Base-by-base conservation (phyloP, 2,797 vertebrate genomes). In the Salmo trutta region DNA sequence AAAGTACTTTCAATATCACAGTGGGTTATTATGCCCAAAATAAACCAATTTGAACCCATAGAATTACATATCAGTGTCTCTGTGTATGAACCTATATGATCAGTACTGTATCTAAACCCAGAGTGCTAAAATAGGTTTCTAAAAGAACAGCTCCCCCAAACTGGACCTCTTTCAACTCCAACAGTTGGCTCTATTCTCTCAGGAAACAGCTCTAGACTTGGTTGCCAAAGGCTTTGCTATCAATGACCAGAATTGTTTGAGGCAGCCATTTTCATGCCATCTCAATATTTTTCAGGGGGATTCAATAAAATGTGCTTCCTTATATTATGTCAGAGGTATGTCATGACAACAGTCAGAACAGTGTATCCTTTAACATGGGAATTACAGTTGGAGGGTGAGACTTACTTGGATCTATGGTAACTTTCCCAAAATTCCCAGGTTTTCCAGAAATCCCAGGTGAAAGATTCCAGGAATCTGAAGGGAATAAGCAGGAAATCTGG, bases 191-290 rank as follows among this genome's bases (percentile, higher is more conserved):
- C 33, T 10, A 8, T 27, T 5, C 21, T 19, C 24, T 27, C 47
- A 68, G 65, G 74, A 69, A 33, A 69, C 31, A 69, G 65, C 31
- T 53, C 65, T 24, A 24, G 8, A 10, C 68, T 71, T 41, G 41
- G 41, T 41, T 41, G 41, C 41, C 41, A 53, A 7, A 27, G 16
- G 21, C 47, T 41, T 56, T 36, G 21, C 52, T 36, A 51, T 70
- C 66, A 54, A 21, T 56, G 53, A 17, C 19, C 16, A 3, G 27
- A 53, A 36, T 29, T 53, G 27, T 4, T 29, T 16, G 12, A 31
- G 31, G 31, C 36, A 27, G 29, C 68, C 36, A 65, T 64, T 51
- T 62, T 71, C 68, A 56, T 29, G 64, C 65, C 19, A 69, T 59
- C n/a, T 62, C 53, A 27, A 52, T 71, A 29, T 21, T 16, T 24